Percentiles rank a stretch among this genome's conserved stretches.
Evolutionary conservation across 2,888 invertebrate species (phyloP).

Genomic region (Mesorhabditis spiculigera): DNA sequence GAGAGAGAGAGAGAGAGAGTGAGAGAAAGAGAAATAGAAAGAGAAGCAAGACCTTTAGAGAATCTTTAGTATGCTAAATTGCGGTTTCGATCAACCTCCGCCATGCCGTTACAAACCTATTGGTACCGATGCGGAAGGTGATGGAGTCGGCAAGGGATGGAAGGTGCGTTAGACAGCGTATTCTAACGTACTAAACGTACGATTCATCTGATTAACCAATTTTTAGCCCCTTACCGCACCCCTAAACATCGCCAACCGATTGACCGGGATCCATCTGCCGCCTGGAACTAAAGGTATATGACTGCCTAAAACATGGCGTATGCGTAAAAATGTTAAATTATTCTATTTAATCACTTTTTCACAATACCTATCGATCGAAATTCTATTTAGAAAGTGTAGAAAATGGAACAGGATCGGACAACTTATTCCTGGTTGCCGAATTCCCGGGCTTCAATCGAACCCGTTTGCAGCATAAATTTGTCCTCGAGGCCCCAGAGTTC

Average conservation of each 20-base stretch:
- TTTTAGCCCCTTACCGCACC: slow-evolving; percentile 11
- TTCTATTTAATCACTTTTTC: too few relatives aligned
- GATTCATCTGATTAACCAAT: background rate
- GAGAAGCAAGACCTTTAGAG: too few relatives aligned
- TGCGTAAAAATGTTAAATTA: slow-evolving; percentile 15
- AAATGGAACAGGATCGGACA: slow-evolving; percentile 11
- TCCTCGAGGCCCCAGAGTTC: slow-evolving; percentile 41
- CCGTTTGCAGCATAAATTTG: slow-evolving; percentile 21
- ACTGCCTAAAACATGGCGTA: too few relatives aligned
- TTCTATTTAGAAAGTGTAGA: background rate
- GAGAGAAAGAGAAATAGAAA: slow-evolving; percentile 3
- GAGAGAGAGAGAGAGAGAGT: too few relatives aligned
- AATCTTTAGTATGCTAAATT: background rate
- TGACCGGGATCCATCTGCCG: slow-evolving; percentile 36
- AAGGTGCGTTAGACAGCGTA: background rate
- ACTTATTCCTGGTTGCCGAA: slow-evolving; percentile 32
- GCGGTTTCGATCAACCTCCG: background rate
- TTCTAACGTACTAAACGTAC: too few relatives aligned
- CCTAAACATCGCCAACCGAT: slow-evolving; percentile 26
- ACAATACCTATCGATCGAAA: background rate
- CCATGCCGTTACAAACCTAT: background rate
- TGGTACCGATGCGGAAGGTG: background rate
- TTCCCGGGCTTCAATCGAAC: slow-evolving; percentile 25
- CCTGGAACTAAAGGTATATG: slow-evolving; percentile 19
- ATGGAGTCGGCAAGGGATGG: background rate